Evolutionary conservation across 2,113 vertebrate genomes (phyloP).

Genomic region (Seriola dumerili): DNA sequence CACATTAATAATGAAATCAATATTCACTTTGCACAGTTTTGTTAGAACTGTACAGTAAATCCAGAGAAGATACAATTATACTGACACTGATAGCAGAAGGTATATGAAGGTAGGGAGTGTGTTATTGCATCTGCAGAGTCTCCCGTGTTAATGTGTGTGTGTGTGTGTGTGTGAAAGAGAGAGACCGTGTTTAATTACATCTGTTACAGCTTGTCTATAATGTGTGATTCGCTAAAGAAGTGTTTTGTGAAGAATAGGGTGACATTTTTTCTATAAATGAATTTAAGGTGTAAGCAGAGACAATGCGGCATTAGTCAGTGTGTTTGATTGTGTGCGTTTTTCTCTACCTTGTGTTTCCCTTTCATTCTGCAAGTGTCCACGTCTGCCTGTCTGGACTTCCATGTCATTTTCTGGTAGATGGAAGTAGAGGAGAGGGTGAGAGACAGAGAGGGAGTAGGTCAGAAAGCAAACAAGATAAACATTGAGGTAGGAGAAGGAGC

Average conservation of each 20-base stretch:
- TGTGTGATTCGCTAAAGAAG: slow-evolving; percentile 26
- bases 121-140: slow-evolving; percentile 47
- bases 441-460: slow-evolving; percentile 42
- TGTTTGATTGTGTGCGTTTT: slow-evolving; percentile 8
- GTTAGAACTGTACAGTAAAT: neutral
- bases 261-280: slow-evolving; percentile 43
- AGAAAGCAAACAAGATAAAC: slow-evolving; percentile 22
- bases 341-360: slow-evolving; percentile 96
- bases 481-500: neutral
- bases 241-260: slow-evolving; percentile 16
- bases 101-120: slow-evolving; percentile 34
- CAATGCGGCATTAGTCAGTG: neutral
- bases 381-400: slow-evolving; percentile 98
- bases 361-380: slow-evolving; percentile 99
- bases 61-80: slow-evolving; percentile 13
- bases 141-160: slow-evolving; percentile 4
- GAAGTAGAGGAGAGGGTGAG: slow-evolving; percentile 79
- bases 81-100: slow-evolving; percentile 12
- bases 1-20: slow-evolving; percentile 26
- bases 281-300: neutral
- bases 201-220: slow-evolving; percentile 30
- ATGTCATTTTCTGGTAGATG: slow-evolving; percentile 93
- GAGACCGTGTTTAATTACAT: slow-evolving; percentile 11
- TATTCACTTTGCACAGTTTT: slow-evolving; percentile 8
- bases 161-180: neutral